Evolutionary conservation across 2,888 invertebrate genomes (phyloP), one percentile per base, ranked within the genome.

Genomic region (Xestia sexstrigata): DNA sequence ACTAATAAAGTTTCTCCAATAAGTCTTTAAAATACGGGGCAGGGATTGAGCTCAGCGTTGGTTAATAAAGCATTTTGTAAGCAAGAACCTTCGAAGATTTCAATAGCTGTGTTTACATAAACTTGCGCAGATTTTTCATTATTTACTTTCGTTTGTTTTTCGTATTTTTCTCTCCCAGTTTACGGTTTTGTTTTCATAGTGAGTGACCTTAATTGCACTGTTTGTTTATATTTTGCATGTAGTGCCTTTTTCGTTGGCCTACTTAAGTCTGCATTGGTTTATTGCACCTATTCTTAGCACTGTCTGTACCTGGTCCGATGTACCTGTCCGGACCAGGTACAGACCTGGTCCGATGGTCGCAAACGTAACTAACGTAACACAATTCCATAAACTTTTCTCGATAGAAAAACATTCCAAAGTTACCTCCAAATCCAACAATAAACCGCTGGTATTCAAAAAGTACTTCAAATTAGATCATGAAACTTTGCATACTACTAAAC

Each of bases 41-140:
- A 45, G 8, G 26, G 26, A 35, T 67, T 60, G 58, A 81, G 20
- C 9, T 5, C 35, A 6, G 26, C 45, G 26, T 11, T 3, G 30
- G 42, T 81, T 67, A 74, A 75, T 75, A 81, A 67, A 79, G 26
- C 35, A 81, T 75, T 74, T 75, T 82, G 52, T 58, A 62, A 47
- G 60, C 66, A 20, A 66, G 5, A 81, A 45, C 66, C 66, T 39
- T 45, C 60, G 26, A 30, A 11, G 1, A 52, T 30, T 74, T 81
- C 49, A 81, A 78, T 60, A 11, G 58, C 26, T 11, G 42, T 68
- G 82, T 81, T 81, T 75, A 75, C 66, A 58, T 67, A 60, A 67
- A 75, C 26, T 60, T 45, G 65, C 60, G 60, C 15, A 45, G 39
- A 39, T 78, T 79, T 78, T 79, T 81, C 78, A 82, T 75, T 58